A percentile compares a stretch with the other conserved stretches of the same genome.
Evolutionary conservation across 2,888 invertebrate species (phyloP).

Genomic region (Meandrusa payeni): DNA sequence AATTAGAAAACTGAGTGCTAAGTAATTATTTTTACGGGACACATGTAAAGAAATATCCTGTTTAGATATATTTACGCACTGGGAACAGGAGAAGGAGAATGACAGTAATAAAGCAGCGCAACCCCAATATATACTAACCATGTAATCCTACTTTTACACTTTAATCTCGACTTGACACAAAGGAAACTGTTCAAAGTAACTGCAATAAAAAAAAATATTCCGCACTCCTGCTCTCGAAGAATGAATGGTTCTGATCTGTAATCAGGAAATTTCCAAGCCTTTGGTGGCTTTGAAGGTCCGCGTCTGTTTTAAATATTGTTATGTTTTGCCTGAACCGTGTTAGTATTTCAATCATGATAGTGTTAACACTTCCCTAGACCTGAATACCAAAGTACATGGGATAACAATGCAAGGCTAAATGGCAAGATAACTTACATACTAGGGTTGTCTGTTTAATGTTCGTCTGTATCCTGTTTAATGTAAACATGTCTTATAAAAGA

Average conservation of each 20-base stretch:
- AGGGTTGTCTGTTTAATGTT: no score
- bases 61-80: no score
- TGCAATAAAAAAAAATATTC: slow-evolving; percentile 3
- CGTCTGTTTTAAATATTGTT: slow-evolving; percentile 10
- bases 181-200: background rate
- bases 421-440: background rate
- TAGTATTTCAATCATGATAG: slow-evolving; percentile 22
- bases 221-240: slow-evolving; percentile 6
- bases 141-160: no score
- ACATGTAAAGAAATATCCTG: no score
- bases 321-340: slow-evolving; percentile 13
- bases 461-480: no score
- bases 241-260: slow-evolving; percentile 10
- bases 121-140: no score
- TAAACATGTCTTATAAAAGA: no score
- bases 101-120: no score
- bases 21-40: no score
- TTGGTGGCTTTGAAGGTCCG: slow-evolving; percentile 10
- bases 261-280: slow-evolving; percentile 16
- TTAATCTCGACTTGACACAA: background rate
- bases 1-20: no score
- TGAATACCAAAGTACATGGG: slow-evolving; percentile 15
- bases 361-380: slow-evolving; percentile 6
- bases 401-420: slow-evolving; percentile 20
- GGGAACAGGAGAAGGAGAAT: no score